A percentile compares a stretch with the other conserved stretches of the same genome.
These are phyloP conservation scores for Ictalurus furcatus DNA, from an alignment of 2,113 vertebrate species.

Conservation along the genomic window DNA sequence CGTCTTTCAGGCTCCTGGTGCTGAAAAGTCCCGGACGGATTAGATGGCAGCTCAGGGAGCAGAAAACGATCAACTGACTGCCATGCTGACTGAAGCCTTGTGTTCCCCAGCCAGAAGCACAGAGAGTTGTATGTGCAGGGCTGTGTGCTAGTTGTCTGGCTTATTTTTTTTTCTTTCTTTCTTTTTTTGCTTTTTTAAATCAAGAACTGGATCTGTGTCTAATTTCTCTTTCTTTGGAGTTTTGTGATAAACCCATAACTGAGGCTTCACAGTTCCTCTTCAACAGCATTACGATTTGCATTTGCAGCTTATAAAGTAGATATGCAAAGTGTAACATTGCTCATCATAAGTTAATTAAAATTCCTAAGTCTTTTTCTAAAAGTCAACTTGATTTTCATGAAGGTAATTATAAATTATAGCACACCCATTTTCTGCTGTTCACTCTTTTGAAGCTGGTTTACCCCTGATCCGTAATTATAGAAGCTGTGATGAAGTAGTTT, in stretches of 20 bases:
- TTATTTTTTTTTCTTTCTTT: background rate
- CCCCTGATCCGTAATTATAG: slow-evolving; percentile 71
- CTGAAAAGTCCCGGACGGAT: slow-evolving; percentile 46
- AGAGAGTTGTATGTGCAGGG: slow-evolving; percentile 48
- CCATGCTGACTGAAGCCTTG: slow-evolving; percentile 56
- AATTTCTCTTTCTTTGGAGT: background rate
- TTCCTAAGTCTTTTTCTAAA: slow-evolving; percentile 8
- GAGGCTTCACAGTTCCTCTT: background rate
- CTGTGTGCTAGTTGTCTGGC: background rate
- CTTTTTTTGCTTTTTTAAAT: background rate
- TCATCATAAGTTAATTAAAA: slow-evolving; percentile 2
- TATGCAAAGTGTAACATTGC: background rate
- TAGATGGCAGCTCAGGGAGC: slow-evolving; percentile 51
- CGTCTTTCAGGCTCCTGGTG: slow-evolving; percentile 43
- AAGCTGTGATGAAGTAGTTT: slow-evolving; percentile 59
- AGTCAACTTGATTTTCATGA: slow-evolving; percentile 8
- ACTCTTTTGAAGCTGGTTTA: slow-evolving; percentile 53
- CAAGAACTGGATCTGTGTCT: background rate
- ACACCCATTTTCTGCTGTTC: slow-evolving; percentile 18
- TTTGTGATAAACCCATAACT: background rate
- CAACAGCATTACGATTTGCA: background rate
- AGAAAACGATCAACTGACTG: slow-evolving; percentile 59
- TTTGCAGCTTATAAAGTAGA: background rate
- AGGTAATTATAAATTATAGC: slow-evolving; percentile 2
- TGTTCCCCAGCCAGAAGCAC: slow-evolving; percentile 55